Evolutionary conservation across 2,113 vertebrate genomes (phyloP).

Genomic region (Ammodytes marinus): DNA sequence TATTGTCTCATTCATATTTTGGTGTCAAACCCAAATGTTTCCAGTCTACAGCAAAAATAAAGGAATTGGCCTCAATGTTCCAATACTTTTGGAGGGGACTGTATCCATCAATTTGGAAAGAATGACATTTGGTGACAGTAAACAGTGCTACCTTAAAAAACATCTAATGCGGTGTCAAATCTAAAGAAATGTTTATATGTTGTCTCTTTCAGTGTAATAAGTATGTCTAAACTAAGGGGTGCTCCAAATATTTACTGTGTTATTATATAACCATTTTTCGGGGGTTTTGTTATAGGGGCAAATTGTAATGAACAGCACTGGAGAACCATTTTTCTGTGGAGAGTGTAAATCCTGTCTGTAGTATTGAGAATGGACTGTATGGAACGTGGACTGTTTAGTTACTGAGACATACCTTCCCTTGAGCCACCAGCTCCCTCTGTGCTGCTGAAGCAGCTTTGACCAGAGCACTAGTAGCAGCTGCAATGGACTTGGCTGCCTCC

Average conservation of each 20-base stretch:
- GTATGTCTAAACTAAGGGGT: too few relatives aligned
- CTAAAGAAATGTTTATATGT: background rate
- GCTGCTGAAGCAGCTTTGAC: constrained; percentile 98
- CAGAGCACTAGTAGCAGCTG: constrained; percentile 95
- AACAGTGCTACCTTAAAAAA: too few relatives aligned
- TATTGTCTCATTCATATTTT: too few relatives aligned
- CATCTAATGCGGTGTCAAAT: background rate
- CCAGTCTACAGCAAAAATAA: too few relatives aligned
- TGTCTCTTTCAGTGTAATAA: background rate
- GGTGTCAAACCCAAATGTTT: too few relatives aligned
- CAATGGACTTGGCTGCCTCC: constrained; percentile 98
- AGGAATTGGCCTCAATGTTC: too few relatives aligned
- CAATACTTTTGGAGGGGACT: too few relatives aligned
- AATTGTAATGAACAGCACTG: background rate
- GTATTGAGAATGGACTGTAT: background rate
- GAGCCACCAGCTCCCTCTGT: constrained; percentile 96
- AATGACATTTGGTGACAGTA: too few relatives aligned
- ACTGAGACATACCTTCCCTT: constrained; percentile 92
- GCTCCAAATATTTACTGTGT: background rate
- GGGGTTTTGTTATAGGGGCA: background rate
- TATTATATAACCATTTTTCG: background rate
- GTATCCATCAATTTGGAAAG: too few relatives aligned
- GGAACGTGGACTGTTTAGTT: background rate
- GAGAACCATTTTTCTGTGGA: background rate
- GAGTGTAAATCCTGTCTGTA: background rate